Evolutionary conservation across 2,797 vertebrate genomes (phyloP).

Genomic region (Poecilia velifera): DNA sequence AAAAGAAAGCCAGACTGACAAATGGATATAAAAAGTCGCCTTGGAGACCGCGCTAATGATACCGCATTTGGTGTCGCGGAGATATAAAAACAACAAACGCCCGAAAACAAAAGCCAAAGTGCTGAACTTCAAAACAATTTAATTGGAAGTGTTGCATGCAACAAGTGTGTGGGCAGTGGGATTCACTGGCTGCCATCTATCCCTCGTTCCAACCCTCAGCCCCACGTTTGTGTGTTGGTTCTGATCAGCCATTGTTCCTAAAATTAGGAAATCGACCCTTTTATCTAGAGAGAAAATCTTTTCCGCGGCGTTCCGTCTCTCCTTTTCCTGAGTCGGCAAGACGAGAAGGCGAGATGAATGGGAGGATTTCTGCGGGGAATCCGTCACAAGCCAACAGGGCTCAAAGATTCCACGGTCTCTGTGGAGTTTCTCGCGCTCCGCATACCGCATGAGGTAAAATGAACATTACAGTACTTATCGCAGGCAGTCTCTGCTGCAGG

Average conservation of each 20-base stretch:
- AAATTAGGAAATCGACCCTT: not conserved
- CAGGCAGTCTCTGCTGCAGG: slow-evolving; percentile 30
- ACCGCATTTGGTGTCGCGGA: slow-evolving; percentile 49
- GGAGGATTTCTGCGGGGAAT: slow-evolving; percentile 5
- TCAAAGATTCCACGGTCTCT: slow-evolving; percentile 21
- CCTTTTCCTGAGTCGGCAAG: not conserved
- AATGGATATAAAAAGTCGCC: slow-evolving; percentile 34
- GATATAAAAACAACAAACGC: slow-evolving; percentile 37
- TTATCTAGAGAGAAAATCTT: not conserved
- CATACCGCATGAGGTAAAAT: slow-evolving; percentile 13
- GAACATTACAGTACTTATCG: slow-evolving; percentile 39
- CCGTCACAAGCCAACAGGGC: slow-evolving; percentile 35
- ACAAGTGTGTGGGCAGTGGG: slow-evolving; percentile 50
- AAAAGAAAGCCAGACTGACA: slow-evolving; percentile 36
- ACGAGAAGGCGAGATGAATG: slow-evolving; percentile 15
- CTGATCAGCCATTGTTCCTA: slow-evolving; percentile 19
- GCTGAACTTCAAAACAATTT: slow-evolving; percentile 70
- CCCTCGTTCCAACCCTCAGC: slow-evolving; percentile 10
- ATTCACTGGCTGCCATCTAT: slow-evolving; percentile 42
- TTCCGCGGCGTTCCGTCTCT: not conserved
- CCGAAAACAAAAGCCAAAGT: slow-evolving; percentile 56
- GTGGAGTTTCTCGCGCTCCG: slow-evolving; percentile 20
- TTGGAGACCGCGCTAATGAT: slow-evolving; percentile 59
- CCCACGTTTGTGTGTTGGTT: slow-evolving; percentile 13
- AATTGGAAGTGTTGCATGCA: slow-evolving; percentile 67